Percentiles rank a stretch among this genome's conserved stretches.
phyloP scores from a whole-genome alignment of 2,888 invertebrate genomes.

The Perithous albicinctus region DNA sequence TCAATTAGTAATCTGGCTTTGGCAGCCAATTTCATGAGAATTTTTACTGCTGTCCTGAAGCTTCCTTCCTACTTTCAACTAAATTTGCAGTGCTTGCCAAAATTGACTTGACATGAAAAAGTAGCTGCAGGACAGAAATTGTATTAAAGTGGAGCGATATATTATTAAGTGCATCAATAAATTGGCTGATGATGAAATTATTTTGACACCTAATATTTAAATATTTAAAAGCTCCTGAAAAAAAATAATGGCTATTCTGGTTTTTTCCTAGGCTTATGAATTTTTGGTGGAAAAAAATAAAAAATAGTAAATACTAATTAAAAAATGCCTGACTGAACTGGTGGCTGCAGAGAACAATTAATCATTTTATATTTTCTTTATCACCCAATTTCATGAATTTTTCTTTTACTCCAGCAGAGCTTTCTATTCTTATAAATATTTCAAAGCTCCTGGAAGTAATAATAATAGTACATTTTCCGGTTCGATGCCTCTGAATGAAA shows the following conservation, averaged over 20 bases:
- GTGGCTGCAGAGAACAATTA: slow-evolving; percentile 22
- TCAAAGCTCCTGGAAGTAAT: slow-evolving; percentile 13
- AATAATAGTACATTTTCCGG: slow-evolving; percentile 31
- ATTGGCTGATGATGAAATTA: no score
- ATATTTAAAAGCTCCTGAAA: no score
- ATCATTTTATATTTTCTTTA: slow-evolving; percentile 53
- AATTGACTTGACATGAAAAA: no score
- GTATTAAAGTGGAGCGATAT: slow-evolving; percentile 51
- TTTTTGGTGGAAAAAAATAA: no score
- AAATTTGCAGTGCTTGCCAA: no score
- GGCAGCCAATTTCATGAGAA: slow-evolving; percentile 11
- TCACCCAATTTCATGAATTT: slow-evolving; percentile 4
- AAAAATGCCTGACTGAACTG: neutral
- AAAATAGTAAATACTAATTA: no score
- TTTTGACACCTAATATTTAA: no score
- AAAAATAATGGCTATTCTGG: no score
- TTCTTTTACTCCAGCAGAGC: neutral
- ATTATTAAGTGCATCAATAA: neutral
- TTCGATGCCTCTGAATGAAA: neutral
- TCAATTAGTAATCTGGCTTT: slow-evolving; percentile 52
- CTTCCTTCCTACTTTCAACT: neutral
- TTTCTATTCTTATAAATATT: no score
- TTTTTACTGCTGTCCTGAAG: slow-evolving; percentile 17
- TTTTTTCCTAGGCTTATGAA: no score
- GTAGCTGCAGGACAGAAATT: no score